phyloP scores from a whole-genome alignment of 2,797 vertebrate species.

The Crax fasciolata region DNA sequence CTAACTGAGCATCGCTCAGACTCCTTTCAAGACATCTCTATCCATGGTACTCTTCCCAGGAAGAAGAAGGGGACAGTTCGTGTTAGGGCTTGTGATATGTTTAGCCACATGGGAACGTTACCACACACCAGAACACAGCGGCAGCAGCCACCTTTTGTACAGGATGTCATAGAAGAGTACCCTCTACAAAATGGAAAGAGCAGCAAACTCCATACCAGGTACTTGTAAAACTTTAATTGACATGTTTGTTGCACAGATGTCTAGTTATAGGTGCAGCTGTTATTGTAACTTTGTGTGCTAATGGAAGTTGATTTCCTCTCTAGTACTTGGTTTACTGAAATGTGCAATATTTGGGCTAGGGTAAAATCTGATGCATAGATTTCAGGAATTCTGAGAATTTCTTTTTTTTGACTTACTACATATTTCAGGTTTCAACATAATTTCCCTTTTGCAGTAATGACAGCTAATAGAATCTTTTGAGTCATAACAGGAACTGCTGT shows the following conservation, averaged over 20 bases:
- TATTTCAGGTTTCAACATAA: background rate
- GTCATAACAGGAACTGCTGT: background rate
- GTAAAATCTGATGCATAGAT: background rate
- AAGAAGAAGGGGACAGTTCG: slow-evolving; percentile 88
- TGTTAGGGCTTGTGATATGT: slow-evolving; percentile 79
- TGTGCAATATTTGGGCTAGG: background rate
- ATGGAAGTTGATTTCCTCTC: background rate
- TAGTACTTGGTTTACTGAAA: background rate
- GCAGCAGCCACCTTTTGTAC: slow-evolving; percentile 83
- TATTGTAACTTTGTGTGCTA: background rate
- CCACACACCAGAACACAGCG: slow-evolving; percentile 70
- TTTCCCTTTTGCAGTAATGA: background rate
- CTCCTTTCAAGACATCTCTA: slow-evolving; percentile 89
- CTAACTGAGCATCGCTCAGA: slow-evolving; percentile 76
- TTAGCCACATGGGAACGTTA: slow-evolving; percentile 76
- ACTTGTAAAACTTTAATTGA: slow-evolving; percentile 47
- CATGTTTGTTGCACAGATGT: background rate
- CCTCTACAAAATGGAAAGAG: slow-evolving; percentile 71
- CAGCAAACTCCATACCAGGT: slow-evolving; percentile 82
- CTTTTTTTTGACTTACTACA: background rate
- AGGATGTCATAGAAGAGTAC: slow-evolving; percentile 87
- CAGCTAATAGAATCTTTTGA: background rate
- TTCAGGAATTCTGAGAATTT: background rate
- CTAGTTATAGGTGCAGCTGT: background rate
- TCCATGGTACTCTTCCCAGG: slow-evolving; percentile 95